Percentiles rank a stretch among this genome's conserved stretches.
Conservation (phyloP, 2,888 invertebrate species). For the Tinea semifulvella region DNA sequence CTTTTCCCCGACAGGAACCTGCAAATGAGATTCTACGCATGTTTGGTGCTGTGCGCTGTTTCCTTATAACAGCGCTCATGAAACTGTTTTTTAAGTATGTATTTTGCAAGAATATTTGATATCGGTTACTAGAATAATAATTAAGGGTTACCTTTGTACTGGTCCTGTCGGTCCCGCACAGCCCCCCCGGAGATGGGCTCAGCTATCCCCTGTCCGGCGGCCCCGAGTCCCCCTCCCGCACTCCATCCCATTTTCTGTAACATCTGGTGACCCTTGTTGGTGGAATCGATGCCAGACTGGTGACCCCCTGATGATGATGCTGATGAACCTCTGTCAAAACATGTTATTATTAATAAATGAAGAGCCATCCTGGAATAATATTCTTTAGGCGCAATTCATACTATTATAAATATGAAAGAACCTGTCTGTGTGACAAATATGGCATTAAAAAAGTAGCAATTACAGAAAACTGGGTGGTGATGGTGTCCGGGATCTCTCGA, state of each 20-base stretch:
- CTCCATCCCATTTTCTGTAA: slow-evolving; percentile 99
- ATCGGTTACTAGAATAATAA: too few species aligned
- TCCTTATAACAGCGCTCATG: too few species aligned
- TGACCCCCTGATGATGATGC: slow-evolving; percentile 33
- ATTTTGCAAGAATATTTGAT: too few species aligned
- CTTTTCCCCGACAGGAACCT: too few species aligned
- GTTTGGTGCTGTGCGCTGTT: too few species aligned
- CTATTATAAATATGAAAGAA: too few species aligned
- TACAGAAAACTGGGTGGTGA: slow-evolving; percentile 81
- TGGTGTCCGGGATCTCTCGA: slow-evolving; percentile 46
- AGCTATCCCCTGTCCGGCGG: slow-evolving; percentile 94
- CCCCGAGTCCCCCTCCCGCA: slow-evolving; percentile 93
- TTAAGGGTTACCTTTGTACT: slow-evolving; percentile 84
- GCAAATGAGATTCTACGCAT: too few species aligned
- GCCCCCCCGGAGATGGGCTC: slow-evolving; percentile 93
- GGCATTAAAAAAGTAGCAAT: slow-evolving; percentile 33
- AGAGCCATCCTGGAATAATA: too few species aligned
- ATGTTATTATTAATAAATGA: too few species aligned
- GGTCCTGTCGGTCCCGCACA: slow-evolving; percentile 88
- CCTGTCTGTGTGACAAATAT: too few species aligned
- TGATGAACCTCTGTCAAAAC: slow-evolving; percentile 28
- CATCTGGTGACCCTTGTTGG: slow-evolving; percentile 97
- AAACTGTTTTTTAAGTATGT: too few species aligned
- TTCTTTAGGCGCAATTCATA: too few species aligned
- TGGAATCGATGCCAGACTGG: slow-evolving; percentile 79